phyloP scores from a whole-genome alignment of 1,140 invertebrate genomes.

The Lutraria rhynchaena region DNA sequence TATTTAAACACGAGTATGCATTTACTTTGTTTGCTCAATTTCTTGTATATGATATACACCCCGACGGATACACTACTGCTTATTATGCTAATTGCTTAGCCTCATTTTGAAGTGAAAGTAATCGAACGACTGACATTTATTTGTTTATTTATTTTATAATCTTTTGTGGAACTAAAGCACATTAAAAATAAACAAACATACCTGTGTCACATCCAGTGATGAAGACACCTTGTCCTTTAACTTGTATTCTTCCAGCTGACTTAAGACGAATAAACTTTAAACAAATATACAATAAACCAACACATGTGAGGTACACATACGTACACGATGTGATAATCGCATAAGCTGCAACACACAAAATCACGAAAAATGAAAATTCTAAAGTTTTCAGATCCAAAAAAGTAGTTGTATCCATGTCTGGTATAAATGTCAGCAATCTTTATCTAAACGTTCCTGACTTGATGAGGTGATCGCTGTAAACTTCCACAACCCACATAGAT shows the following conservation, averaged over 20 bases:
- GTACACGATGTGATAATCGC: not conserved
- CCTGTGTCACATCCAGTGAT: conserved; percentile 59
- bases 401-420: not conserved
- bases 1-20: too few relatives aligned
- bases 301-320: conserved; percentile 16
- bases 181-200: conserved; percentile 16
- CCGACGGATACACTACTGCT: too few relatives aligned
- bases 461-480: too few relatives aligned
- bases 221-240: conserved; percentile 41
- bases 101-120: not conserved
- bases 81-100: too few relatives aligned
- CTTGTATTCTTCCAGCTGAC: conserved; percentile 37
- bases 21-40: too few relatives aligned
- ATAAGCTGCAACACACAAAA: conserved; percentile 3
- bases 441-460: too few relatives aligned
- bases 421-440: too few relatives aligned
- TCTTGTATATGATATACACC: too few relatives aligned
- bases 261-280: conserved; percentile 25
- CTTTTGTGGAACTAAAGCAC: not conserved
- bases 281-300: conserved; percentile 19
- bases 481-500: too few relatives aligned
- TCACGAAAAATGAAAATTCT: conserved; percentile 20
- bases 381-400: conserved; percentile 16
- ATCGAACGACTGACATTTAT: not conserved
- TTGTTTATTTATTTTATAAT: not conserved